Percentiles rank a stretch among this genome's conserved stretches.
Conservation (phyloP, 2,888 invertebrate genomes). For the Nematopogon swammerdamellus region DNA sequence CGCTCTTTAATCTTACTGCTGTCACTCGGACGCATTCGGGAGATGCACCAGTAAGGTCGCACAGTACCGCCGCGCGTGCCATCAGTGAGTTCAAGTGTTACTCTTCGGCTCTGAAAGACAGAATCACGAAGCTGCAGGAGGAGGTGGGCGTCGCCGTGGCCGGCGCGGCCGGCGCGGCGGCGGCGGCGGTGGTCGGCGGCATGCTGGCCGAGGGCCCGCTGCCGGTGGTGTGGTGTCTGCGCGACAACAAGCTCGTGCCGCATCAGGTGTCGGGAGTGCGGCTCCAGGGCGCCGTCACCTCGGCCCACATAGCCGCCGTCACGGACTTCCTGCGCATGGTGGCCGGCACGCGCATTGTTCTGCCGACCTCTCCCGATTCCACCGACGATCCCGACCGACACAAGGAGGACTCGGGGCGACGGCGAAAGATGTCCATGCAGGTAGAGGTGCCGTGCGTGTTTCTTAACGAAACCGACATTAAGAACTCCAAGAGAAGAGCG, state of each 20-base stretch:
- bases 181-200: slow-evolving; percentile 16
- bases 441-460: slow-evolving; percentile 54
- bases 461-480: slow-evolving; percentile 44
- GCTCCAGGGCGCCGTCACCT: slow-evolving; percentile 62
- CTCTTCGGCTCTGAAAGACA: not conserved
- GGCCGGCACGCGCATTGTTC: slow-evolving; percentile 60
- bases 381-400: slow-evolving; percentile 44
- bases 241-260: slow-evolving; percentile 66
- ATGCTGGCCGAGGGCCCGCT: slow-evolving; percentile 62
- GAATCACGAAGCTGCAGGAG: not conserved
- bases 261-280: slow-evolving; percentile 64
- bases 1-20: slow-evolving; percentile 32
- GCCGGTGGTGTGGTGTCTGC: slow-evolving; percentile 66
- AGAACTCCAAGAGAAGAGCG: slow-evolving; percentile 43
- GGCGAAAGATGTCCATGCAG: slow-evolving; percentile 52
- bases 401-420: slow-evolving; percentile 35
- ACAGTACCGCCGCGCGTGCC: not conserved
- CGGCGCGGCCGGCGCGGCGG: not conserved
- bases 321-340: slow-evolving; percentile 63
- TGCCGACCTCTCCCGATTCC: slow-evolving; percentile 38
- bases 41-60: slow-evolving; percentile 31
- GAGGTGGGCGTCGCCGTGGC: no score
- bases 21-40: slow-evolving; percentile 27
- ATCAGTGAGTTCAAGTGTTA: not conserved
- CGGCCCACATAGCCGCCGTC: slow-evolving; percentile 63